Base-by-base conservation (phyloP, 2,797 vertebrate genomes). In the Menidia menidia region DNA sequence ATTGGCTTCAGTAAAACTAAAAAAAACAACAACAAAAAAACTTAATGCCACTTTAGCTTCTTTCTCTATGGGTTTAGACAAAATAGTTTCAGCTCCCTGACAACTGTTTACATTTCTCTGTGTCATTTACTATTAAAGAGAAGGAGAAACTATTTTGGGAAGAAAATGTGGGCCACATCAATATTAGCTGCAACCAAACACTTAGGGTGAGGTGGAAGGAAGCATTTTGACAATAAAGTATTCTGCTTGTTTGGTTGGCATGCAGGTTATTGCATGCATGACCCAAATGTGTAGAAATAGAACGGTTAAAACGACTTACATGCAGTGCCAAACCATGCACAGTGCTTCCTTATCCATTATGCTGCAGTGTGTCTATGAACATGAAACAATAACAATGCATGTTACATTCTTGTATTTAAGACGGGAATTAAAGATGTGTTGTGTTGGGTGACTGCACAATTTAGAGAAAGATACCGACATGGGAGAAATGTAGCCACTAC, bases 31-130 rank as follows among this genome's bases (percentile, higher is more conserved):
- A n/a, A n/a, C n/a, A 25, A 25, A 25, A 25, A 25, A 25, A 25
- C 25, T 25, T 25, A 25, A 25, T 1, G 25, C 25, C 25, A 25
- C 25, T 25, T 25, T 25, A 25, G 25, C 2, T 25, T 68, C 73
- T 55, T 2, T 4, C 71, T 59, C 58, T 48, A 19, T 39, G 51
- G 58, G 54, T 65, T 76, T 45, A 51, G 74, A 66, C 61, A 60
- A 41, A 56, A 73, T 33, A 44, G 53, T 60, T 60, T 48, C 66
- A 30, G 54, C 62, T 85, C 59, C 63, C 71, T 80, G 58, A 76
- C 78, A 71, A 83, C 71, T 84, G 75, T 90, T 91, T 91, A 88
- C 76, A 86, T 91, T 85, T 88, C 59, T 74, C 64, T 72, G 64
- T 54, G 70, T 58, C 77, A 63, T 84, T 84, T 78, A 57, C 71